Evolutionary conservation across 2,888 invertebrate genomes (phyloP).

Genomic region (Dynastes hyllus): DNA sequence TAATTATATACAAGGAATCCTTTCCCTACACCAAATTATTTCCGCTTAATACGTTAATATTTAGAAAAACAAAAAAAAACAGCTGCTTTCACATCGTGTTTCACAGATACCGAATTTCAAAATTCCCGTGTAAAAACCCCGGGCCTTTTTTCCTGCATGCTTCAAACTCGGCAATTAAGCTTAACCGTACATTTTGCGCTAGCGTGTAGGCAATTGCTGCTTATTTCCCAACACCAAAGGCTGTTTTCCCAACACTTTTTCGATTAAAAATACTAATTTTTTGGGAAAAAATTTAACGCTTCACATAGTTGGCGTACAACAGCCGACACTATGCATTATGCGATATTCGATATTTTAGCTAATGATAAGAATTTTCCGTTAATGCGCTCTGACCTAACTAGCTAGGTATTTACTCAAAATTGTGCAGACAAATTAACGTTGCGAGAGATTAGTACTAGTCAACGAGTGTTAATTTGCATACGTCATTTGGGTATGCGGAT

Average conservation of each 20-base stretch:
- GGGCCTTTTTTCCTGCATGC: no score
- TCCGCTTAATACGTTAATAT: no score
- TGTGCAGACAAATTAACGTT: slow-evolving; percentile 30
- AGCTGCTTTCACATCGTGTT: neutral
- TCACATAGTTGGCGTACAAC: slow-evolving; percentile 26
- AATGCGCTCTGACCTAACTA: slow-evolving; percentile 2
- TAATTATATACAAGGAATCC: neutral
- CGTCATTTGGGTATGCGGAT: slow-evolving; percentile 1
- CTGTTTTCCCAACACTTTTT: no score
- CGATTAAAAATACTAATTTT: slow-evolving; percentile 39
- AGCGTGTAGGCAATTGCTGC: slow-evolving; percentile 46
- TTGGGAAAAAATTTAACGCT: no score
- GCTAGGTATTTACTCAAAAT: slow-evolving; percentile 23
- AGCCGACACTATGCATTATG: slow-evolving; percentile 16
- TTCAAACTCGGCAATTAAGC: slow-evolving; percentile 59
- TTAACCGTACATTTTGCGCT: slow-evolving; percentile 57
- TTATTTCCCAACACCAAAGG: slow-evolving; percentile 45
- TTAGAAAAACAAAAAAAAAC: no score
- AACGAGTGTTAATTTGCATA: slow-evolving; percentile 36
- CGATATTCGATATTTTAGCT: slow-evolving; percentile 30
- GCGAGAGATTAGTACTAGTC: slow-evolving; percentile 32
- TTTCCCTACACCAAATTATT: no score
- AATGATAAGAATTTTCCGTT: slow-evolving; percentile 32
- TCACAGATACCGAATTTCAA: slow-evolving; percentile 56
- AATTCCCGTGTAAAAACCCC: no score